Base-by-base conservation (phyloP, 2,797 vertebrate species). In the Buphagus erythrorhynchus region DNA sequence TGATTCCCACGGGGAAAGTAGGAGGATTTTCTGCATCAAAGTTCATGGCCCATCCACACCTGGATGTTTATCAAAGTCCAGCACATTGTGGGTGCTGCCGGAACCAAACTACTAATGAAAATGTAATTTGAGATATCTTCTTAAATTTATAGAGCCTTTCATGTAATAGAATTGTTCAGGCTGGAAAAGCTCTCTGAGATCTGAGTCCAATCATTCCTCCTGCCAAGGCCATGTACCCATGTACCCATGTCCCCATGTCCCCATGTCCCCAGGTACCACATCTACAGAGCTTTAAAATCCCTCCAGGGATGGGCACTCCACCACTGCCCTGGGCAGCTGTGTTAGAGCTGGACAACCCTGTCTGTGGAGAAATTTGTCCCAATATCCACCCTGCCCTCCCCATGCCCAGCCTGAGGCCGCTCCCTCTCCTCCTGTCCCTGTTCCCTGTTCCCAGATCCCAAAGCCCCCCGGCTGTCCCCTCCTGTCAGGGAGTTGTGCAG, bases 291-390 rank as follows among this genome's bases (percentile, higher is more conserved):
- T 54, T 38, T 40, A 29, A 25, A 46, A 73, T 55, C 40, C 40
- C 48, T 24, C 6, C 33, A 55, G 33, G 57, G 19, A 46, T 46
- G 24, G 40, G 12, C 15, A 18, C 12, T 28, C 29, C 40, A 71
- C 0, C 40, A 12, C 28, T 15, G 15, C 28, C 51, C n/a, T 22
- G 46, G 28, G 28, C 66, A 71, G 38, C 18, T n/a, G 17, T 17
- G 26, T 28, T 33, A 54, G 18, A 8, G 0, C 38, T 62, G 48
- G 10, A 19, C 17, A 67, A 7, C 1, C 6, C 14, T 49, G 57
- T 57, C 5, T 0, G 13, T 24, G 3, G 13, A 4, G 36, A 3
- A 28, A 15, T 55, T 14, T 7, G 3, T 2, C 54, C 36, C 1
- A 19, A 11, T 12, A 10, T 10, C 7, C 19, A 25, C 13, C 2